phyloP scores from a whole-genome alignment of 2,113 vertebrate species.

The Alosa alosa region DNA sequence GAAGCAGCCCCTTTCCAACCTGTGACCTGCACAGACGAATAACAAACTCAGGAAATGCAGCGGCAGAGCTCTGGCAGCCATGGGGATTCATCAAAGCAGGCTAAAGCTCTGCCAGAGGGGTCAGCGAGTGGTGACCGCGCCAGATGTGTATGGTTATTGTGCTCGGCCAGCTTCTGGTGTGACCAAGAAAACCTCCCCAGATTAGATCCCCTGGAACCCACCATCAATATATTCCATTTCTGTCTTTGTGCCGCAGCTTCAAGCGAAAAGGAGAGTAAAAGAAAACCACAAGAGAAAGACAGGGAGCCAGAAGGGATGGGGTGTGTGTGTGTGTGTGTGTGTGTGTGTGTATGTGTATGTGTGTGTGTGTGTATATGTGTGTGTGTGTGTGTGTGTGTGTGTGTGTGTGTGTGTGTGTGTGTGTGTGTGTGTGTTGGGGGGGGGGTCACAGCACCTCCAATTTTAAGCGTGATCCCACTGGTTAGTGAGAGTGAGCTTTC shows the following conservation, averaged over 20 bases:
- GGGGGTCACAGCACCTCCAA: conserved; percentile 1
- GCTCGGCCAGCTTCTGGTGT: conserved; percentile 4
- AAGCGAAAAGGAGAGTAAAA: not conserved
- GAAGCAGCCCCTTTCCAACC: not conserved
- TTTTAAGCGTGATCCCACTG: conserved; percentile 12
- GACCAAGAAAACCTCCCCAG: not conserved
- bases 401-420: too few species aligned
- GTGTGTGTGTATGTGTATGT: not conserved
- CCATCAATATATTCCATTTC: conserved; percentile 2
- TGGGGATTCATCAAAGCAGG: not conserved
- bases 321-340: not conserved
- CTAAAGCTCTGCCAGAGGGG: conserved; percentile 3
- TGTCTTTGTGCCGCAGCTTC: conserved; percentile 1
- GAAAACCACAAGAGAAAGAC: not conserved
- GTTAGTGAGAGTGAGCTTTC: not conserved
- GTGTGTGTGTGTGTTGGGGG: too few species aligned
- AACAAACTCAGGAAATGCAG: not conserved
- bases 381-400: not conserved
- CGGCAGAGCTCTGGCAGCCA: not conserved
- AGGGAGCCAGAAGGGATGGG: not conserved
- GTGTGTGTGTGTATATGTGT: not conserved
- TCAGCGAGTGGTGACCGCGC: conserved; percentile 4
- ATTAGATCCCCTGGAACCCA: conserved; percentile 2
- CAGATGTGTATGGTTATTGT: conserved; percentile 14
- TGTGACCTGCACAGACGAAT: not conserved